Evolutionary conservation across 53 echinoderm and acorn worm species (phyloP), one percentile per base, ranked within the genome.

Genomic region (Patiria pectinifera): DNA sequence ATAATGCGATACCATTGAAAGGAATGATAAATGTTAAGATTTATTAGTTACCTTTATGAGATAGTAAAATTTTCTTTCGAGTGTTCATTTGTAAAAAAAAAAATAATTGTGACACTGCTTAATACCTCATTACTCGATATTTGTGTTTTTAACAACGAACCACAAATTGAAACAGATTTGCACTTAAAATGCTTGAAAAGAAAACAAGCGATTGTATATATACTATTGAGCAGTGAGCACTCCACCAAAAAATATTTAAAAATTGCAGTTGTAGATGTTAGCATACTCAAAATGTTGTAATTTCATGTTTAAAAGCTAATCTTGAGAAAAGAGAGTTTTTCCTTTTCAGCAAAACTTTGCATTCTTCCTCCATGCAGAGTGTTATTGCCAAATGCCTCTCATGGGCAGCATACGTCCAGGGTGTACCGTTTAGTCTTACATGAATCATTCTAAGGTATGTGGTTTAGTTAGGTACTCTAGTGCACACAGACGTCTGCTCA

Each of bases 361-460:
- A 88, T 88, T 88, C 76, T 63, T 88, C 78, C 88, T 82, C 59
- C 44, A 88, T 88, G 77, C 88, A 88, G 79, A 86, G 75, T 78
- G 59, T 53, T 59, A 59, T 53, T n/a, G 58, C 76, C 88, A 88
- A 35, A 58, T 78, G 78, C 61, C 89, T 78, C 35, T 61, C n/a
- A 43, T 62, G 78, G 90, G 90, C 90, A 90, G 90, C 81, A 90
- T 81, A 62, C 81, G 45, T 46, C 90, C 90, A 81, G 81, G 69
- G 70, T 90, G 90, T 90, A 90, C 81, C 23, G 80, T 90, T 90
- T 90, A 80, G 80, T 90, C 69, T 66, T 90, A 80, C 63, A 81
- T 80, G 90, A 53, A 62, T 46, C 90, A 90, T 90, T 90, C 81
- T 80, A 62, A 90, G 90, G 90, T 90, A 90, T 90, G 82, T 90